Conservation (phyloP, 2,888 invertebrate genomes). For the Tiphia femorata region DNA sequence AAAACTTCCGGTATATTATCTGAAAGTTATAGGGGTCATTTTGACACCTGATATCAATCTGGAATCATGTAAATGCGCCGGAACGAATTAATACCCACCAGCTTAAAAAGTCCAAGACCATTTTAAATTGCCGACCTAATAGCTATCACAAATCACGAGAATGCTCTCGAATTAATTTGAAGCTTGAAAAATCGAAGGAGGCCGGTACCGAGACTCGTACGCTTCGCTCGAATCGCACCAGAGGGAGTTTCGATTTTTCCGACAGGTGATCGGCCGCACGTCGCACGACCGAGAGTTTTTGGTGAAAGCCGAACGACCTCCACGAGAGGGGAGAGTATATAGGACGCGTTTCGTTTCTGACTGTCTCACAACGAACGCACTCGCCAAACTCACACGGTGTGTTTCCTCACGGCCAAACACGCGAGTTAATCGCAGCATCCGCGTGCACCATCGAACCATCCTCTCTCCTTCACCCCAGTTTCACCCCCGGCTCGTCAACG, state of each 20-base stretch:
- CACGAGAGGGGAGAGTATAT: constrained; percentile 66
- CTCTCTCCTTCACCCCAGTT: not conserved
- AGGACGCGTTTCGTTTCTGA: constrained; percentile 62
- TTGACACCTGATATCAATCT: too few relatives aligned
- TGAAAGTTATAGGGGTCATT: too few relatives aligned
- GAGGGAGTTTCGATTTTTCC: constrained; percentile 41
- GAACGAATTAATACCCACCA: too few relatives aligned
- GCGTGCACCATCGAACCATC: not conserved
- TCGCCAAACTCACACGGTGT: constrained; percentile 46
- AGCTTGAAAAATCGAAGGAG: too few relatives aligned
- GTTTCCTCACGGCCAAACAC: not conserved
- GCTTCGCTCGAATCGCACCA: not conserved
- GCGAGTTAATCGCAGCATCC: not conserved
- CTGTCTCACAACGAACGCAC: constrained; percentile 63
- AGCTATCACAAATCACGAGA: too few relatives aligned
- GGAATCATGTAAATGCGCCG: too few relatives aligned
- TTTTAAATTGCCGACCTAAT: too few relatives aligned
- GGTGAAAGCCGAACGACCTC: constrained; percentile 60
- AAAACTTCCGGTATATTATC: too few relatives aligned
- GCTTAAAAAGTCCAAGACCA: too few relatives aligned
- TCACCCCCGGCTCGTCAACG: too few relatives aligned
- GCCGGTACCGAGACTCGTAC: not conserved
- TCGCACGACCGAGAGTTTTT: constrained; percentile 48
- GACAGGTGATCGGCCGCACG: constrained; percentile 25
- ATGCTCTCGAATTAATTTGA: too few relatives aligned